Percentiles rank a stretch among this genome's conserved stretches.
phyloP scores from a whole-genome alignment of 2,113 vertebrate species.

The Xenus cinereus region DNA sequence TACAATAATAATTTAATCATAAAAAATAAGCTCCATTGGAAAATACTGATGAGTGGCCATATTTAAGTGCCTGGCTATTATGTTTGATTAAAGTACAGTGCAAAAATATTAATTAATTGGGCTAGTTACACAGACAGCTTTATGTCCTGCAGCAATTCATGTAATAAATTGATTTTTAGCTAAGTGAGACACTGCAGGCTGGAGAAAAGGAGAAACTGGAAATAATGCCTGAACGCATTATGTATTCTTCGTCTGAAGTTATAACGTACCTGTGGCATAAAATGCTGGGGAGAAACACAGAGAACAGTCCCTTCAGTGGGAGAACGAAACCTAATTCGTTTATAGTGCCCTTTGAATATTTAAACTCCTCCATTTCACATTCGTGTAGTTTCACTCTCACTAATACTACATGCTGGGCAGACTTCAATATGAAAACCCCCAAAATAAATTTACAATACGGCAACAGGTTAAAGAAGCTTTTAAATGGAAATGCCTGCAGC shows the following conservation, averaged over 20 bases:
- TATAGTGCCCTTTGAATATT: conserved; percentile 27
- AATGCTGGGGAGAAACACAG: conserved; percentile 1
- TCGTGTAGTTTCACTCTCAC: not conserved
- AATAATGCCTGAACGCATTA: conserved; percentile 17
- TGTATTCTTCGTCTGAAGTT: not conserved
- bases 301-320: not conserved
- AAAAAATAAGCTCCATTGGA: conserved; percentile 6
- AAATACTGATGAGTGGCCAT: conserved; percentile 19
- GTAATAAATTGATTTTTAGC: conserved; percentile 65
- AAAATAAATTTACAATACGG: conserved; percentile 22
- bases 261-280: conserved; percentile 2
- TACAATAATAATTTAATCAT: conserved; percentile 24
- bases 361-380: conserved; percentile 17
- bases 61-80: conserved; percentile 6
- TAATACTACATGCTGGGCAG: not conserved
- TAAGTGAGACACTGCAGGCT: not conserved
- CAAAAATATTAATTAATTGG: conserved; percentile 56
- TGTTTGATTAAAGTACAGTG: conserved; percentile 53
- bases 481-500: not conserved
- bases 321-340: conserved; percentile 21
- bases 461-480: conserved; percentile 16
- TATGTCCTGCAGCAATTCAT: conserved; percentile 51
- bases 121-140: conserved; percentile 33
- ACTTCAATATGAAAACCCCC: not conserved
- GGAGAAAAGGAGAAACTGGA: conserved; percentile 1